phyloP scores from a whole-genome alignment of 2,888 invertebrate species.

The Caenorhabditis sp. region DNA sequence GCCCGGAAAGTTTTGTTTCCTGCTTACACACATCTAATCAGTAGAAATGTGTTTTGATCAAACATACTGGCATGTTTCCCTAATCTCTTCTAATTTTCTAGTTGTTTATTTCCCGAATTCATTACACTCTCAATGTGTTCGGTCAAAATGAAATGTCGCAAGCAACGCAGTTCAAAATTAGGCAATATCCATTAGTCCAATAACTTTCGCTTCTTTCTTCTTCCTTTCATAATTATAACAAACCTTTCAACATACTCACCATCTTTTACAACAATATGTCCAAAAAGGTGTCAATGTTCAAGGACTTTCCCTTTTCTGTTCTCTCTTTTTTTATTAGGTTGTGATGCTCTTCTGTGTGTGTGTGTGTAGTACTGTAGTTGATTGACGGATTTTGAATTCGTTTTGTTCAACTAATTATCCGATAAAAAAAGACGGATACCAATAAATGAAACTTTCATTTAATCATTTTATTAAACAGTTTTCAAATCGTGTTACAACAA shows the following conservation, averaged over 20 bases:
- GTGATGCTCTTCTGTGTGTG: background rate
- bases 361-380: too few relatives aligned
- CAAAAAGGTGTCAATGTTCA: background rate
- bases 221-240: background rate
- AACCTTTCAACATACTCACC: background rate
- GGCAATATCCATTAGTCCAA: background rate
- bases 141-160: background rate
- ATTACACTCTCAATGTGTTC: background rate
- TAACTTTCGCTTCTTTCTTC: background rate
- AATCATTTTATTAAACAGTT: background rate
- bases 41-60: too few relatives aligned
- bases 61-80: background rate
- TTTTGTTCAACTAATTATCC: background rate
- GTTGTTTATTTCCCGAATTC: background rate
- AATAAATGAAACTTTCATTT: background rate
- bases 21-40: too few relatives aligned
- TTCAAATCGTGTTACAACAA: too few relatives aligned
- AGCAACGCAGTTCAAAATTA: background rate
- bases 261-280: background rate
- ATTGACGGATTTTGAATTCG: too few relatives aligned
- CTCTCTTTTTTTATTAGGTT: background rate
- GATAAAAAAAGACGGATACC: too few relatives aligned
- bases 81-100: background rate
- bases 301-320: background rate
- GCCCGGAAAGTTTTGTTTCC: too few relatives aligned